These are phyloP conservation scores for Sepioteuthis lessoniana DNA, from an alignment of 2,888 invertebrate genomes.

Conservation along the genomic window DNA sequence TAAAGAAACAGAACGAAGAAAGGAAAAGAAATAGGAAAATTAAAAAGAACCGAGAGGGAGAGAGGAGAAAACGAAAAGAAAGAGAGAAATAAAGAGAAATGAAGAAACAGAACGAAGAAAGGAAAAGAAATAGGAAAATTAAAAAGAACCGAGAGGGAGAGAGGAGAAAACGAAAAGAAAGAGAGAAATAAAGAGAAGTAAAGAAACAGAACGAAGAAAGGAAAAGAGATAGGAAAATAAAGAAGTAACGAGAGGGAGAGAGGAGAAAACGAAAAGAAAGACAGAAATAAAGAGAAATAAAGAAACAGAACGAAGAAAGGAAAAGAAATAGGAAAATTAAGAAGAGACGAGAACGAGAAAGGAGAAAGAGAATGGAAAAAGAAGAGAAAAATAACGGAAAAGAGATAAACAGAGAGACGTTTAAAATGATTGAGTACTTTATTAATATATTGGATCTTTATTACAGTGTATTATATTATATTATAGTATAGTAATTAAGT, in stretches of 20 bases:
- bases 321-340: neutral
- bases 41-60: too few relatives aligned
- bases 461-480: too few relatives aligned
- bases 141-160: too few relatives aligned
- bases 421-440: too few relatives aligned
- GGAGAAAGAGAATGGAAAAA: neutral
- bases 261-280: neutral
- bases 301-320: too few relatives aligned
- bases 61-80: neutral
- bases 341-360: conserved; percentile 36
- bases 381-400: neutral
- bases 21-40: neutral
- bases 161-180: neutral
- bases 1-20: neutral
- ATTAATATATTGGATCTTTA: too few relatives aligned
- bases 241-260: too few relatives aligned
- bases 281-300: neutral
- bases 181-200: neutral
- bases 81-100: neutral
- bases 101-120: neutral
- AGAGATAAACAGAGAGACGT: neutral
- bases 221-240: neutral
- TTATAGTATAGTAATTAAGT: too few relatives aligned
- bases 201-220: neutral
- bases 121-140: neutral